A percentile compares a stretch with the other conserved stretches of the same genome.
Conservation (phyloP, 2,888 invertebrate genomes). For the Campopleginae sp. region DNA sequence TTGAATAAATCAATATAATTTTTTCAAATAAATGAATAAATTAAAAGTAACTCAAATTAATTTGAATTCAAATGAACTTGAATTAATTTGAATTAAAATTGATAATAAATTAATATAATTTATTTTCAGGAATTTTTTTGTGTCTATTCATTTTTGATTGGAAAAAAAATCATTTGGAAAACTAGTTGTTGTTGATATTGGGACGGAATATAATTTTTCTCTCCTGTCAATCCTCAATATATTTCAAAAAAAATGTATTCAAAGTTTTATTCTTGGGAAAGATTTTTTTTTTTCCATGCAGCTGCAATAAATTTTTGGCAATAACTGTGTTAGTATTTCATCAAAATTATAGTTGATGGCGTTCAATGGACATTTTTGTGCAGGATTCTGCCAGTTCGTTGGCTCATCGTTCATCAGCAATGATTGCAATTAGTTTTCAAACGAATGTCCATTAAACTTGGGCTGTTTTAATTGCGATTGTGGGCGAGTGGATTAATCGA, state of each 20-base stretch:
- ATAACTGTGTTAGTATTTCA: neutral
- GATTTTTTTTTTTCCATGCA: neutral
- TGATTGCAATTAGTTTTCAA: neutral
- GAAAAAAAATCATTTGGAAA: too few species aligned
- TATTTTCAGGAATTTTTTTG: neutral
- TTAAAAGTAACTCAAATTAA: too few species aligned
- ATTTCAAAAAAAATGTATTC: neutral
- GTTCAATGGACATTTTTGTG: neutral
- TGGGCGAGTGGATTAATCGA: neutral
- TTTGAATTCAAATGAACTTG: neutral
- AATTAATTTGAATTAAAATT: neutral
- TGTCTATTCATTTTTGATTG: too few species aligned
- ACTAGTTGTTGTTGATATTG: too few species aligned
- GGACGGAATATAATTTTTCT: too few species aligned
- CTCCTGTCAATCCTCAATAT: too few species aligned
- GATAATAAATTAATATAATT: neutral
- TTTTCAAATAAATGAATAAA: too few species aligned
- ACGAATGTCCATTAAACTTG: neutral
- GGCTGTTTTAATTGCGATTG: neutral
- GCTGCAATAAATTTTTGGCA: neutral
- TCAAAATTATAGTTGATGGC: neutral
- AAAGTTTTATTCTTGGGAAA: neutral
- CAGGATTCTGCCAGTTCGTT: neutral
- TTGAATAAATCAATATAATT: too few species aligned
- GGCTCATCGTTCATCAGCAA: neutral